These are phyloP conservation scores for Dallia pectoralis DNA, from an alignment of 2,797 vertebrate species.

Conservation along the genomic window DNA sequence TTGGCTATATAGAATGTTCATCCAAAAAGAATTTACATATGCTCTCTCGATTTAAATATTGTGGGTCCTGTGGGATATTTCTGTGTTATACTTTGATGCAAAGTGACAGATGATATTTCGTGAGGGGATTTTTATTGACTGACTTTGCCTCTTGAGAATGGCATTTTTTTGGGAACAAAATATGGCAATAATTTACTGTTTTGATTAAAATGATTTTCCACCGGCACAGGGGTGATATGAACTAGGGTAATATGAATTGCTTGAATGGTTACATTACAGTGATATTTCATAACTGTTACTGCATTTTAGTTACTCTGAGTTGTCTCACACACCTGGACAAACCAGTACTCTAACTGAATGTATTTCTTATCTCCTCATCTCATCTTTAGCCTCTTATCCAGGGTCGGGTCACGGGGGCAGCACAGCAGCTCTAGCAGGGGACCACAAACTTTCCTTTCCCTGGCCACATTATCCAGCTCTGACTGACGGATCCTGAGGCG, in stretches of 20 bases:
- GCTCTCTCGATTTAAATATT: constrained; percentile 45
- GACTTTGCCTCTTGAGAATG: constrained; percentile 43
- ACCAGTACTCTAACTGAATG: not conserved
- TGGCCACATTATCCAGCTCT: no score
- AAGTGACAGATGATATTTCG: constrained; percentile 41
- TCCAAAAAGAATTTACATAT: no score
- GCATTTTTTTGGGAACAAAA: constrained; percentile 36
- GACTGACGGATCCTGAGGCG: no score
- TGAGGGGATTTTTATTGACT: constrained; percentile 32
- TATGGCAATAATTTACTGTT: constrained; percentile 24
- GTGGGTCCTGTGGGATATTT: constrained; percentile 34
- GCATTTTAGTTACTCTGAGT: not conserved
- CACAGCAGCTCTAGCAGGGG: no score
- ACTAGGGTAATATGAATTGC: not conserved
- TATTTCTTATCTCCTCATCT: no score
- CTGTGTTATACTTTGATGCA: constrained; percentile 29
- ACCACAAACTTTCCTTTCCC: no score
- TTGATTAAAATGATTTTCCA: constrained; percentile 27
- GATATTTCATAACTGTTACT: not conserved
- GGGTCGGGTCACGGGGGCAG: no score
- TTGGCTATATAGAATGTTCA: no score
- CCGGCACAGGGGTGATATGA: not conserved
- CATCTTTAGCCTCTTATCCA: no score
- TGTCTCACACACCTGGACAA: not conserved
- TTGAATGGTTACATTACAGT: not conserved